Evolutionary conservation across 2,113 vertebrate genomes (phyloP).

Genomic region (Prolemur simus): DNA sequence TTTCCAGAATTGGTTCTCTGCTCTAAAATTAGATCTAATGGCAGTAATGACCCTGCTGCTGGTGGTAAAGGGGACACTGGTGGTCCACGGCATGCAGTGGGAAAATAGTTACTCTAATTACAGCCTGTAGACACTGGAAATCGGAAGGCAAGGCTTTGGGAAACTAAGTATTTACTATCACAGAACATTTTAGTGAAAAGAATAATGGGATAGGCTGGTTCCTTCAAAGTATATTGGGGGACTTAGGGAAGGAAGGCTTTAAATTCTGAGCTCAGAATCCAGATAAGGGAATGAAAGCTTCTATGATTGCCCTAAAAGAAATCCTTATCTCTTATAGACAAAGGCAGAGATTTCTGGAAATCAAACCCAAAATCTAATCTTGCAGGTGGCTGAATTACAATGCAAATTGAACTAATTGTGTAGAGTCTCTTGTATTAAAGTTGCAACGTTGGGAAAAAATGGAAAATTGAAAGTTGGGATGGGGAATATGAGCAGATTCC

Average conservation of each 20-base stretch:
- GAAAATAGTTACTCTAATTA: not conserved
- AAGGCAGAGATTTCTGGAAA: not conserved
- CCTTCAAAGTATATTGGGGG: not conserved
- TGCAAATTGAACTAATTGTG: not conserved
- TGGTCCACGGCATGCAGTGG: not conserved
- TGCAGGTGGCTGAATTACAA: not conserved
- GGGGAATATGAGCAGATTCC: not conserved
- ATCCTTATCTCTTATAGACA: not conserved
- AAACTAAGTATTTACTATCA: not conserved
- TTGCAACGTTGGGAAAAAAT: not conserved
- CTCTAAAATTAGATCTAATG: not conserved
- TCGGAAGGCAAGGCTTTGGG: not conserved
- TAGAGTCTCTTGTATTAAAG: not conserved
- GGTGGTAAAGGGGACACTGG: not conserved
- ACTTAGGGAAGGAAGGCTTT: not conserved
- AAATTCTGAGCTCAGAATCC: conserved; percentile 14
- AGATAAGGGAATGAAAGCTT: not conserved
- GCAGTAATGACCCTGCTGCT: not conserved
- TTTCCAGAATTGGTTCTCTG: not conserved
- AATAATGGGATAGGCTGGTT: not conserved
- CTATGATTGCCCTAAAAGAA: not conserved
- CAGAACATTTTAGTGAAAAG: not conserved
- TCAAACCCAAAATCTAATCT: not conserved
- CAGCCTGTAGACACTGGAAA: not conserved
- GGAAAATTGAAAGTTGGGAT: not conserved